These are phyloP conservation scores for Euzophera pinguis DNA, from an alignment of 2,888 invertebrate genomes.

Conservation along the genomic window DNA sequence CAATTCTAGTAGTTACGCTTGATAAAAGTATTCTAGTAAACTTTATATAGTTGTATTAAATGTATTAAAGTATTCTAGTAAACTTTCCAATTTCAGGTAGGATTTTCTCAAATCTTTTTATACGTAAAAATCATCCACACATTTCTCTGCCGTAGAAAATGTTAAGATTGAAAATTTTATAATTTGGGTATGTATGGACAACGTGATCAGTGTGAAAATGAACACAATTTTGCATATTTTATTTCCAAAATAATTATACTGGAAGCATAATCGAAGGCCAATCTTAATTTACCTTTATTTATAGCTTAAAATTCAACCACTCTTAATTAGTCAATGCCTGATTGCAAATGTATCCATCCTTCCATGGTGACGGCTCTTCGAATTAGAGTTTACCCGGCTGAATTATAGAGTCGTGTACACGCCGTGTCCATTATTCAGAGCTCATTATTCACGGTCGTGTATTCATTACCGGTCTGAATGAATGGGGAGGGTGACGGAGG, in stretches of 20 bases:
- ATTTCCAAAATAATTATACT: background rate
- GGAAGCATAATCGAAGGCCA: background rate
- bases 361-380: constrained; percentile 6
- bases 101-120: too few relatives aligned
- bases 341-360: constrained; percentile 8
- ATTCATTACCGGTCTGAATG: constrained; percentile 30
- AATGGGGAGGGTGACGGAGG: background rate
- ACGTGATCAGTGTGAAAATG: too few relatives aligned
- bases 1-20: too few relatives aligned
- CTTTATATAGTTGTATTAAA: too few relatives aligned
- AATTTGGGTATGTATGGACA: too few relatives aligned
- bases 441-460: constrained; percentile 28
- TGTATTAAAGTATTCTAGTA: too few relatives aligned
- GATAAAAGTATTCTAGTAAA: too few relatives aligned
- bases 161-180: too few relatives aligned
- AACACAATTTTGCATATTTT: background rate
- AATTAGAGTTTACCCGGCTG: constrained; percentile 20
- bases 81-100: too few relatives aligned
- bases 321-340: constrained; percentile 9
- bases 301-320: background rate
- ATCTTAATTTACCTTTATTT: background rate
- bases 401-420: constrained; percentile 31
- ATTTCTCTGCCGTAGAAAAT: too few relatives aligned
- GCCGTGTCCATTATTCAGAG: constrained; percentile 29
- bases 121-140: too few relatives aligned